These are phyloP conservation scores for Camponotus vicinus DNA, from an alignment of 1,140 invertebrate species.

Conservation along the genomic window DNA sequence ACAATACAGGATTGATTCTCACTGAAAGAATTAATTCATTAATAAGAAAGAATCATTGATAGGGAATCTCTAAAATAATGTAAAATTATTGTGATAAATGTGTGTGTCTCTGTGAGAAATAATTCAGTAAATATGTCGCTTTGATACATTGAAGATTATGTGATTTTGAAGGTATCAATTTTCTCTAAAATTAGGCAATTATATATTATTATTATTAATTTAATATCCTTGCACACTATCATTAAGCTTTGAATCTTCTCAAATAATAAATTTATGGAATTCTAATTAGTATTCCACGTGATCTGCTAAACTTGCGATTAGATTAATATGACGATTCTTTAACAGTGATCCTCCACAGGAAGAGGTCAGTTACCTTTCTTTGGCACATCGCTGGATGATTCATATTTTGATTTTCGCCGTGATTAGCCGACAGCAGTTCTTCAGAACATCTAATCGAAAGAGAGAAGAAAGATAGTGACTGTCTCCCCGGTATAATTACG, in stretches of 20 bases:
- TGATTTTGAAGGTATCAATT: background rate
- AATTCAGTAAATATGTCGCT: background rate
- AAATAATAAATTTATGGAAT: background rate
- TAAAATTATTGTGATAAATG: background rate
- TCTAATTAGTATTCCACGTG: background rate
- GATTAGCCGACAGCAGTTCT: conserved; percentile 20
- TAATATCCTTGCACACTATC: background rate
- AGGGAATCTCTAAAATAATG: background rate
- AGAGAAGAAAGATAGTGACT: conserved; percentile 62
- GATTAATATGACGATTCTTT: conserved; percentile 49
- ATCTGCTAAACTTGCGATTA: background rate
- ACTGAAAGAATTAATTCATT: conserved; percentile 5
- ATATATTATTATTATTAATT: too few relatives aligned
- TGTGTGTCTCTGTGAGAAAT: background rate
- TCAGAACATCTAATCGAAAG: conserved; percentile 42
- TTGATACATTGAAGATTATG: background rate
- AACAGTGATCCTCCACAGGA: conserved; percentile 24
- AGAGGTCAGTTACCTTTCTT: conserved; percentile 28
- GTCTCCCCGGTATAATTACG: conserved; percentile 59
- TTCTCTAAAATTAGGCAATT: background rate
- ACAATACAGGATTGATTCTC: background rate
- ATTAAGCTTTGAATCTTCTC: background rate
- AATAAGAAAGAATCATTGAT: background rate
- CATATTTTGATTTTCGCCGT: conserved; percentile 53
- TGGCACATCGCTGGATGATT: conserved; percentile 27